Base-by-base conservation (phyloP, 2,888 invertebrate species). In the Diloba caeruleocephala region DNA sequence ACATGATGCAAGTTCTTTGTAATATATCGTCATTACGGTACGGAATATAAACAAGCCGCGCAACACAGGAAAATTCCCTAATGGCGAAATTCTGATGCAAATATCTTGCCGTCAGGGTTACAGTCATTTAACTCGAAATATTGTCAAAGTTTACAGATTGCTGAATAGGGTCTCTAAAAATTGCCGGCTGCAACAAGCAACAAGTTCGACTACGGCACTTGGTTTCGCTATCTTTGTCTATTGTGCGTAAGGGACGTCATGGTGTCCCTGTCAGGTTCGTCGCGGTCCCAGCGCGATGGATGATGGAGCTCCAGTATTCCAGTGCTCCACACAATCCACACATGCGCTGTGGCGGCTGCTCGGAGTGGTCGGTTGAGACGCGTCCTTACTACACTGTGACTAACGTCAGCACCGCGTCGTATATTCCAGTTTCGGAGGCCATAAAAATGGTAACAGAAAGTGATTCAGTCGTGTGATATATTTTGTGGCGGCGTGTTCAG, bases 361-460 rank as follows among this genome's bases (percentile, higher is more conserved):
- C 74, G 66, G 77, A 81, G 71, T 70, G 79, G 73, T 76, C 77
- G 79, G 74, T 63, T 66, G 67, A 63, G 71, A 74, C 78, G 83
- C 71, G 77, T 79, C 55, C 68, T 67, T 65, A 69, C 52, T 63
- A 69, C 53, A 56, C 62, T 67, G 55, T 63, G 65, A 49, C 71
- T 81, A 81, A 83, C 85, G 83, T 85, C 85, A 66, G 45, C 66
- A 73, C 64, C 70, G 76, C 72, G 75, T 76, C 78, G 76, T 64
- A 75, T 80, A 85, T 83, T 86, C 81, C 81, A 88, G 82, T 86
- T 85, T 82, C 71, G 79, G 80, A 76, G 80, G 79, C 79, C 79
- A 79, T 85, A 88, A 89, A 89, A 88, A 88, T 90, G 89, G 70
- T 85, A 80, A 83, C 86, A 80, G 80, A 88, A 85, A 87, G 84